Percentiles rank a stretch among this genome's conserved stretches.
Evolutionary conservation across 2,113 vertebrate genomes (phyloP).

Genomic region (Grammomys dolichurus): DNA sequence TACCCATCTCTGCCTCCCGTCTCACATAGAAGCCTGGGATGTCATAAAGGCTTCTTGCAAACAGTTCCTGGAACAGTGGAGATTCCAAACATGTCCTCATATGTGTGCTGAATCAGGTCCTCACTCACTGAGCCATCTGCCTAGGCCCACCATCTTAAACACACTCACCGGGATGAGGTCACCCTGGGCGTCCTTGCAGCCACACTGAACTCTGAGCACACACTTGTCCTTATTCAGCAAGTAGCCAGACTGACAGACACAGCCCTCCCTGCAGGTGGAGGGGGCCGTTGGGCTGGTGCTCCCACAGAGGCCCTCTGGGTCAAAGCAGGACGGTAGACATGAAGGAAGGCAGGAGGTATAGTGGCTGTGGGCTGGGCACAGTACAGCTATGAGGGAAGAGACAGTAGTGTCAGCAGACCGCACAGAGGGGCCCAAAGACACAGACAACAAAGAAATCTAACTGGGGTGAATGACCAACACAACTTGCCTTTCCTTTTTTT

Average conservation of each 20-base stretch:
- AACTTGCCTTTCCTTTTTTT: background rate
- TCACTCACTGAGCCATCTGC: background rate
- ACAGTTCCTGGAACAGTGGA: too few relatives aligned
- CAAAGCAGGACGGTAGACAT: constrained; percentile 89
- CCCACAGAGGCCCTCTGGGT: constrained; percentile 86
- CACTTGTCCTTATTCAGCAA: background rate
- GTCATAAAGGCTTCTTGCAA: background rate
- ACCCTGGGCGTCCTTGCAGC: background rate
- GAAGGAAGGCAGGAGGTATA: constrained; percentile 88
- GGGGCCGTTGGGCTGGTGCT: background rate
- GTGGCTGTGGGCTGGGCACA: constrained; percentile 87
- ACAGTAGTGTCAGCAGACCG: background rate
- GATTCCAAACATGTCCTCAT: background rate
- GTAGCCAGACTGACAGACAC: background rate
- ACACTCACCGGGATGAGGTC: background rate
- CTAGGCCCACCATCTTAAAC: too few relatives aligned
- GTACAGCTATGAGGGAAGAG: constrained; percentile 82
- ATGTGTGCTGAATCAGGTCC: background rate
- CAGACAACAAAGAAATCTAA: background rate
- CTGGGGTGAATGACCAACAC: background rate
- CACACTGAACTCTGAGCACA: background rate
- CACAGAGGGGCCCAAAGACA: background rate
- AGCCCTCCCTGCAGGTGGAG: background rate
- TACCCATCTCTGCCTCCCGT: background rate
- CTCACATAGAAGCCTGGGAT: background rate